Base-by-base conservation (phyloP, 2,113 vertebrate species). In the Dasyprocta punctata region DNA sequence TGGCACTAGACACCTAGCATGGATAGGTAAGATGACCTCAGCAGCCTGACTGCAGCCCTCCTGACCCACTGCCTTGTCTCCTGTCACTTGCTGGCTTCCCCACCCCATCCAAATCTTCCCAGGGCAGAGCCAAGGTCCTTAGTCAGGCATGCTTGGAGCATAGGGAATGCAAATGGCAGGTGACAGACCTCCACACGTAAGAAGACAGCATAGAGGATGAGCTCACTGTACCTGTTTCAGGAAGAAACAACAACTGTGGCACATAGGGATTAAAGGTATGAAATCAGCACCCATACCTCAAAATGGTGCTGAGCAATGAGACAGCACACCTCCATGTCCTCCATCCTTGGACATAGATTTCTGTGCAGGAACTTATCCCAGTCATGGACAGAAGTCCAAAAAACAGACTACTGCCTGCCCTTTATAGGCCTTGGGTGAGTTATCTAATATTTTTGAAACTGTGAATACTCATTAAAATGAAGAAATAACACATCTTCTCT, bases 251-350 rank as follows among this genome's bases (percentile, higher is more conserved):
- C 30, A 36, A 7, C 28, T 52, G 47, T 10, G 28, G 16, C 8
- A 26, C 33, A 1, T 0, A 2, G 69, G 26, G 6, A 2, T 10
- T 10, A 11, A 12, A 5, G 5, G 14, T 13, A 9, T 4, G 6
- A 60, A 8, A 11, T 20, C 49, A n/a, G 7, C 20, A 22, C 54
- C 3, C 20, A 16, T 7, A 52, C 19, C 85, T 33, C n/a, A 52
- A 80, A 71, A 54, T 11, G 41, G 8, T 54, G n/a, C 26, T 13
- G 12, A 54, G 56, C 1, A 26, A 9, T 8, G 28, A 26, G 28
- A 38, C 30, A 30, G 3, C 44, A 11, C 24, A 5, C 8, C 24
- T 7, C 8, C 12, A 22, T 1, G 33, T 78, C 26, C 33, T 90
- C 17, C 41, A 12, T n/a, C 49, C 14, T 7, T 26, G 4, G 47